Base-by-base conservation (phyloP, 1,140 invertebrate genomes). In the Apis florea region DNA sequence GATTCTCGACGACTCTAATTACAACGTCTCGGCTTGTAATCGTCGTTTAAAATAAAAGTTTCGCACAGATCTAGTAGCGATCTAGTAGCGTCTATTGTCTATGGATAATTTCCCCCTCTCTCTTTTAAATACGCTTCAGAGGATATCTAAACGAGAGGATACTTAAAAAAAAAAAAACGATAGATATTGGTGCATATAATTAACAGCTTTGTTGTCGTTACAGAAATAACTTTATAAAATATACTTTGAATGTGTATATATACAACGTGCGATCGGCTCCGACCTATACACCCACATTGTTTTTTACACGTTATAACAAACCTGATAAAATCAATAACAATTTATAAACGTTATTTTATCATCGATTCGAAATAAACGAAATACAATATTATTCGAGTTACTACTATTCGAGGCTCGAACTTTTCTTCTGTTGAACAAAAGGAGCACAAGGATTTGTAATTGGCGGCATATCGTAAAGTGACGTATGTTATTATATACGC, bases 111-210 rank as follows among this genome's bases (percentile, higher is more conserved):
- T 8, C 1, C 12, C 31, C 66, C 17, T 26, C 9, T 53, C 40
- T 77, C 26, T 49, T 70, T 13, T 31, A 26, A 63, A 19, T 2
- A 67, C 40, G 56, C 66, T 31, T 61, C 66, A 53, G 24, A 19
- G 40, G 69, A 51, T 19, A 40, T 2, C 76, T 70, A 11, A 31
- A 40, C 19, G 40, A 53, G 21, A 31, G 26, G n/a, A 21, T 5
- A 17, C 47, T 40, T 40, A 5, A 40, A 40, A 56, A 54, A 66
- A 66, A 49, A 21, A 59, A 31, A 56, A 12, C 8, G 10, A 51
- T 40, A 51, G 51, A 80, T 59, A 47, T 19, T 74, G 71, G 24
- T 24, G 51, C 54, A 21, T 81, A 81, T 75, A 81, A 81, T 81
- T 75, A 74, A 17, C 47, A 17, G 26, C 71, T 75, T 81, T n/a